Base-by-base conservation (phyloP, 2,888 invertebrate species). In the Hypena proboscidalis region DNA sequence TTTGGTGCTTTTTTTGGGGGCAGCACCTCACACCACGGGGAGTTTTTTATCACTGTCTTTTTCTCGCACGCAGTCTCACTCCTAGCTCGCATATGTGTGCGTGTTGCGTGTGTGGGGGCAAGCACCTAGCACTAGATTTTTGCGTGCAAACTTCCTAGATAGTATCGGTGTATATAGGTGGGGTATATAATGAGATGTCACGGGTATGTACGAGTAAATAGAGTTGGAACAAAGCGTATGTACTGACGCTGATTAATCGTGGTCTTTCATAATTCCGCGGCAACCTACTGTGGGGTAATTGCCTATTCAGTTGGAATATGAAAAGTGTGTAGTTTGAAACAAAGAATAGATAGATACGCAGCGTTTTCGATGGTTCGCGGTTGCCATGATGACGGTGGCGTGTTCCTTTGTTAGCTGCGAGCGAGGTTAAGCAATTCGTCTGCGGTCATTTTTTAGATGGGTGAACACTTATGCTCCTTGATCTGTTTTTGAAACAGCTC, bases 1-100 rank as follows among this genome's bases (percentile, higher is more conserved):
- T 91, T 91, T 91, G 91, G 90, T 90, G 90, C 87, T 90, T 91
- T 91, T 91, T 91, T 91, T 90, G 89, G 89, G 89, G 90, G 89
- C 86, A 88, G 70, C 83, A 70, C 90, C 90, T 89, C 90, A 88
- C 82, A 88, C 90, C 90, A 86, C 67, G 77, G 89, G 86, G 88
- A 74, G 89, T 80, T 90, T 90, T 90, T 90, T 87, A 83, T 83
- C 78, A 72, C 88, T 88, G 77, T 90, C 89, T 89, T 89, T 86
- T 83, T 90, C 90, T 85, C 71, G 77, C 89, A 83, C 76, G 80
- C 75, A 77, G 82, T 78, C 79, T 82, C 85, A 59, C 77, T 85
- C 79, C 77, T 82, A 19, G 43, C 79, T 67, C 80, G 68, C 55
- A 58, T 43, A 58, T 47, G 66, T 48, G 66, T 51, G 73, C 68